These are phyloP conservation scores for Drosophila seguyi DNA, from an alignment of 1,140 invertebrate genomes.

Conservation along the genomic window DNA sequence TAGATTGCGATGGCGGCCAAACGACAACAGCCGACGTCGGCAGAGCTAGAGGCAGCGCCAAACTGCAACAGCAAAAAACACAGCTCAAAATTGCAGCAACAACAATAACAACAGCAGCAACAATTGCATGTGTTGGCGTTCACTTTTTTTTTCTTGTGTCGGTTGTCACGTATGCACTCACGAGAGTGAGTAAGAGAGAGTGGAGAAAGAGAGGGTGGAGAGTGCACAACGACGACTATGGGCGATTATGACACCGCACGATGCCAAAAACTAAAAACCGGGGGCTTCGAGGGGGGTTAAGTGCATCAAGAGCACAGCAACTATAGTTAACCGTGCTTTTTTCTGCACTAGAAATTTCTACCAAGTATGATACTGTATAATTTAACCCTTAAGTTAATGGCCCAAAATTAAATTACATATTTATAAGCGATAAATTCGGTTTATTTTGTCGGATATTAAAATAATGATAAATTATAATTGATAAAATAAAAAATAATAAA, in stretches of 20 bases:
- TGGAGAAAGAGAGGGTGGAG: constrained; percentile 1
- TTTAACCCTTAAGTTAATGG: neutral
- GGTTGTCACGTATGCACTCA: constrained; percentile 57
- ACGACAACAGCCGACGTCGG: constrained; percentile 84
- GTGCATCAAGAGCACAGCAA: constrained; percentile 24
- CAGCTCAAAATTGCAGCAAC: neutral
- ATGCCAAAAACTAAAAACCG: constrained; percentile 50
- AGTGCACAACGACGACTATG: constrained; percentile 10
- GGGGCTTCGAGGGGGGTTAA: constrained; percentile 5
- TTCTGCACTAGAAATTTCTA: too few relatives aligned
- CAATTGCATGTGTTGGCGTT: constrained; percentile 48
- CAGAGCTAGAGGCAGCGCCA: constrained; percentile 11
- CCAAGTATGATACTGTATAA: neutral
- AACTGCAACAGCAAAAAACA: constrained; percentile 5
- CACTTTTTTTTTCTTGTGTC: constrained; percentile 37
- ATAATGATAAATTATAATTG: too few relatives aligned
- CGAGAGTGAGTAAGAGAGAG: neutral
- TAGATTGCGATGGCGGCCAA: constrained; percentile 85
- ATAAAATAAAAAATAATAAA: too few relatives aligned
- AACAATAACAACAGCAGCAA: constrained; percentile 3
- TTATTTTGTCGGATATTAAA: too few relatives aligned
- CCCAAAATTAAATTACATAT: too few relatives aligned
- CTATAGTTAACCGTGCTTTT: constrained; percentile 12
- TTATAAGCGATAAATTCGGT: too few relatives aligned
- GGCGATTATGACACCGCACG: constrained; percentile 71